Percentiles rank a stretch among this genome's conserved stretches.
Conservation (phyloP, 35 echinoderm and acorn worm genomes). For the Hemicentrotus pulcherrimus region DNA sequence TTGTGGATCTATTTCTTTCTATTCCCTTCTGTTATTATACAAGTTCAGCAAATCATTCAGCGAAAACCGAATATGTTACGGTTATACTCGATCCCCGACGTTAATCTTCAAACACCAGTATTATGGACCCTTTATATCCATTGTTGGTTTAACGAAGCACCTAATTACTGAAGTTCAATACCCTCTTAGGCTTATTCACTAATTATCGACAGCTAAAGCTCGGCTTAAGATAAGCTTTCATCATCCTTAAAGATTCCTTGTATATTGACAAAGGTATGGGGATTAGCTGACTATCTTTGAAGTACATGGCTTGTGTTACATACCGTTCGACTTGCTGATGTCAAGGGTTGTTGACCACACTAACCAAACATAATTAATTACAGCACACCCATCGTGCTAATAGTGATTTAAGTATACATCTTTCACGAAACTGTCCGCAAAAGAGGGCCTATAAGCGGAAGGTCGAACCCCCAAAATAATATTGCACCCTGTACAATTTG, state of each 20-base stretch:
- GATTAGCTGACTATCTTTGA: background rate
- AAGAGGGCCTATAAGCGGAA: no score
- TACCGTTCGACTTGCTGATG: background rate
- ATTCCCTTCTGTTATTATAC: no score
- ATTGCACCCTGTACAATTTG: no score
- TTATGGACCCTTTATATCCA: background rate
- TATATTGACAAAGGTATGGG: background rate
- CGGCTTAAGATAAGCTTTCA: background rate
- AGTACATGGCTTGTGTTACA: background rate
- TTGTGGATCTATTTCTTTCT: no score
- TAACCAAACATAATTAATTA: constrained; percentile 12
- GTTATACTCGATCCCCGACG: no score
- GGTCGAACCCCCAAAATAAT: no score
- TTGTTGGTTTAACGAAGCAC: background rate
- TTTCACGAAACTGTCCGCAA: no score
- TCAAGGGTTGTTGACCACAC: background rate
- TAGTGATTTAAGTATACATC: background rate
- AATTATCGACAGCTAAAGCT: background rate
- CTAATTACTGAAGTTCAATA: background rate
- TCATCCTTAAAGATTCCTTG: background rate
- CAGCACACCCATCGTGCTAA: background rate
- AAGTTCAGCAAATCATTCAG: no score
- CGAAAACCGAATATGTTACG: no score
- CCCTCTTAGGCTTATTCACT: background rate
- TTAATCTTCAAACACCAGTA: background rate